These are phyloP conservation scores for Oconnorella tubifera DNA, from an alignment of 2,888 invertebrate genomes.

Conservation along the genomic window DNA sequence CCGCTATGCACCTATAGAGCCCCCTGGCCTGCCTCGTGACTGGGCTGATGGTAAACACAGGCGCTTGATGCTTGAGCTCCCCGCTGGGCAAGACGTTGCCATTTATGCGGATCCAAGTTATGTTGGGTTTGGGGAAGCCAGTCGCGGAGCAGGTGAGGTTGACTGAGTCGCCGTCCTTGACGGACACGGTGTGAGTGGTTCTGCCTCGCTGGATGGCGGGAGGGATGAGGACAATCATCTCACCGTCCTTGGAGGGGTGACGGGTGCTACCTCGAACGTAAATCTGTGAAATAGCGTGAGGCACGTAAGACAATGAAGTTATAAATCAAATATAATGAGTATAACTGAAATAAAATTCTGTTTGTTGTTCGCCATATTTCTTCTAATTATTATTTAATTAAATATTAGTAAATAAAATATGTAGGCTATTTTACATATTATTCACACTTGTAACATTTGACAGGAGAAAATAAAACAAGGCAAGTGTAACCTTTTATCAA, in stretches of 20 bases:
- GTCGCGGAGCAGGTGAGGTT: conserved; percentile 43
- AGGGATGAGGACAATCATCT: conserved; percentile 36
- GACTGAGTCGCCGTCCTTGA: conserved; percentile 39
- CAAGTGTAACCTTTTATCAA: too few relatives aligned
- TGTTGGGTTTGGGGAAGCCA: conserved; percentile 50
- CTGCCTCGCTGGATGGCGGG: conserved; percentile 41
- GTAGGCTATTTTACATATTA: too few relatives aligned
- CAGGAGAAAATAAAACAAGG: too few relatives aligned
- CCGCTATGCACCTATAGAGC: conserved; percentile 52
- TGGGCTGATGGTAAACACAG: neutral
- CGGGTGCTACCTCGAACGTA: conserved; percentile 24
- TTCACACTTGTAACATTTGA: too few relatives aligned
- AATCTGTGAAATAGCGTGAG: too few relatives aligned
- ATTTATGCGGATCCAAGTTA: conserved; percentile 54
- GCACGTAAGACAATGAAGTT: too few relatives aligned
- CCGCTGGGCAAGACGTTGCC: conserved; percentile 33
- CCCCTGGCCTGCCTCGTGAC: conserved; percentile 40
- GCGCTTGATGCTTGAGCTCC: neutral
- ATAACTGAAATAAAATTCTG: too few relatives aligned
- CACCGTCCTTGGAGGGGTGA: conserved; percentile 28
- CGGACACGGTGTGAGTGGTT: conserved; percentile 42
- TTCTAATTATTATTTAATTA: too few relatives aligned
- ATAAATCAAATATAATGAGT: too few relatives aligned
- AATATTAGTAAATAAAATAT: too few relatives aligned
- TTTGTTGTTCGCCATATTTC: too few relatives aligned